phyloP scores from a whole-genome alignment of 2,888 invertebrate species.

The Stegophylla sp. region DNA sequence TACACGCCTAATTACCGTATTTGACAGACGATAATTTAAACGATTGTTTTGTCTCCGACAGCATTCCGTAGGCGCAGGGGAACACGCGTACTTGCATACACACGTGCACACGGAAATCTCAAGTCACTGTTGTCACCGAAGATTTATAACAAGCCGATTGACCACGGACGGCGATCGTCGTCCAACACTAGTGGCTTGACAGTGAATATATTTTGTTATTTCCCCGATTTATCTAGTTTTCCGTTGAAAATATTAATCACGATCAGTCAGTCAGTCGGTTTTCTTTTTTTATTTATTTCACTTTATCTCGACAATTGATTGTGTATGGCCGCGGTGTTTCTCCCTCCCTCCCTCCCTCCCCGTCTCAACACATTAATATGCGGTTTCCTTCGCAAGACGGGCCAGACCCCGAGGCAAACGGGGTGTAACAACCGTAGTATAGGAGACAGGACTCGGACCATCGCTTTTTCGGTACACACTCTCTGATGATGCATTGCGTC shows the following conservation, averaged over 20 bases:
- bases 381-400: constrained; percentile 5
- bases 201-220: constrained; percentile 48
- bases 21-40: constrained; percentile 54
- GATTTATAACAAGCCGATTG: constrained; percentile 45
- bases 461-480: neutral
- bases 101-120: constrained; percentile 12
- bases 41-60: constrained; percentile 41
- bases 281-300: constrained; percentile 5
- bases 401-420: neutral
- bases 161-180: constrained; percentile 13
- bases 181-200: constrained; percentile 36
- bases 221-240: constrained; percentile 17
- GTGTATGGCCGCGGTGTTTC: neutral
- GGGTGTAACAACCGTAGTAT: neutral
- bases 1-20: constrained; percentile 44
- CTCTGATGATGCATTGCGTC: constrained; percentile 9
- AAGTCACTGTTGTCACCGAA: constrained; percentile 29
- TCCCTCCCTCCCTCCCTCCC: too few relatives aligned
- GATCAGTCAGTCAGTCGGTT: neutral
- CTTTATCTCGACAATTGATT: constrained; percentile 26
- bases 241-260: constrained; percentile 19
- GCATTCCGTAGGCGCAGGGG: constrained; percentile 17
- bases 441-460: neutral
- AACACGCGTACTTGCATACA: neutral
- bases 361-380: constrained; percentile 32